These are phyloP conservation scores for Nipponia nippon DNA, from an alignment of 2,113 vertebrate genomes.

Conservation along the genomic window DNA sequence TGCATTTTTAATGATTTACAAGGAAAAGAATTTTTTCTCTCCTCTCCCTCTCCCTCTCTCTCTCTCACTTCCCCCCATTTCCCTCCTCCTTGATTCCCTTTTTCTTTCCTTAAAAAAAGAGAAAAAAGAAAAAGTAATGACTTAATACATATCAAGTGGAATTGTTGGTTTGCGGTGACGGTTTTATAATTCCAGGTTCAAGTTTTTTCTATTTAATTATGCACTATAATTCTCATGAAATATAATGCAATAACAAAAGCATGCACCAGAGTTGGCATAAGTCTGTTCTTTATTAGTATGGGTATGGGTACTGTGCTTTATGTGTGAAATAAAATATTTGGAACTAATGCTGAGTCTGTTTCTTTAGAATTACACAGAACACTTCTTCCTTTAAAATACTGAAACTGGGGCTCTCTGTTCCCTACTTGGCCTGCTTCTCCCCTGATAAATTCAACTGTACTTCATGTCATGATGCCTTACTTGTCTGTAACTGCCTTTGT, in stretches of 20 bases:
- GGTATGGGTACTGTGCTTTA: constrained; percentile 66
- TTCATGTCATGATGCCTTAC: constrained; percentile 37
- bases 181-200: constrained; percentile 81
- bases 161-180: constrained; percentile 75
- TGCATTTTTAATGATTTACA: constrained; percentile 82
- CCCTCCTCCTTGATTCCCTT: not conserved
- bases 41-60: not conserved
- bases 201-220: constrained; percentile 80
- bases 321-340: constrained; percentile 81
- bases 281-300: constrained; percentile 74
- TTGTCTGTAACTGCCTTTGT: constrained; percentile 68
- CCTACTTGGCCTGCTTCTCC: constrained; percentile 40
- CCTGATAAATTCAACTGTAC: constrained; percentile 58
- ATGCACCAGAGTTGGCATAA: constrained; percentile 69
- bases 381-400: constrained; percentile 40
- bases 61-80: not conserved
- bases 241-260: constrained; percentile 80
- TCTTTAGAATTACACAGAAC: constrained; percentile 61
- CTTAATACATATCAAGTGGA: constrained; percentile 77
- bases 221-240: constrained; percentile 75
- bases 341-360: constrained; percentile 66
- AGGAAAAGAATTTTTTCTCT: constrained; percentile 63
- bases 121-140: constrained; percentile 65
- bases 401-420: constrained; percentile 22
- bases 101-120: not conserved